phyloP scores from a whole-genome alignment of 2,797 vertebrate species.

The Dendrocincla fuliginosa region DNA sequence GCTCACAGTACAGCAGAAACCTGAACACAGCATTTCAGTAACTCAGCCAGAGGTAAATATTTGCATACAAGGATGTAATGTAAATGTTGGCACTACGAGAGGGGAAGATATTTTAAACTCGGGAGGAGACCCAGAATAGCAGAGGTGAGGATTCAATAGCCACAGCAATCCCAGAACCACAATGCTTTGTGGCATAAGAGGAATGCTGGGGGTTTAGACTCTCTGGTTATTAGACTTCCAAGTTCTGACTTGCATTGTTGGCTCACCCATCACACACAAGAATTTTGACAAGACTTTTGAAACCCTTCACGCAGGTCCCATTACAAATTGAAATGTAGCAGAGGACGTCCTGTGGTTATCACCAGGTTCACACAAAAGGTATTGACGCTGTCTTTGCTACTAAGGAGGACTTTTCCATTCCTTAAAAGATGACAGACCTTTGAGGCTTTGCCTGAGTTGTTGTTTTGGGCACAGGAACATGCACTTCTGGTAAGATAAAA shows the following conservation, averaged over 20 bases:
- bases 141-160: not conserved
- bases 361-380: not conserved
- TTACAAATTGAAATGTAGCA: not conserved
- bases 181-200: not conserved
- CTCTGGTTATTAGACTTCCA: not conserved
- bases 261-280: not conserved
- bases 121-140: not conserved
- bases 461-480: not conserved
- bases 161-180: not conserved
- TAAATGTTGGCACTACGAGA: not conserved
- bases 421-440: not conserved
- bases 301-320: not conserved
- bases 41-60: not conserved
- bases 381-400: not conserved
- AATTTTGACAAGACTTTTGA: not conserved
- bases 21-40: not conserved
- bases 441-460: not conserved
- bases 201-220: not conserved
- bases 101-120: not conserved
- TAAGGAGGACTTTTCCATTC: not conserved
- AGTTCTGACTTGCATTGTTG: not conserved
- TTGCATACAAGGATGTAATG: not conserved
- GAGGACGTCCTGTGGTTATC: not conserved
- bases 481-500: not conserved
- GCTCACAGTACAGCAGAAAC: not conserved